Conservation (phyloP, 2,113 vertebrate species). For the Ctenodactylus gundi region DNA sequence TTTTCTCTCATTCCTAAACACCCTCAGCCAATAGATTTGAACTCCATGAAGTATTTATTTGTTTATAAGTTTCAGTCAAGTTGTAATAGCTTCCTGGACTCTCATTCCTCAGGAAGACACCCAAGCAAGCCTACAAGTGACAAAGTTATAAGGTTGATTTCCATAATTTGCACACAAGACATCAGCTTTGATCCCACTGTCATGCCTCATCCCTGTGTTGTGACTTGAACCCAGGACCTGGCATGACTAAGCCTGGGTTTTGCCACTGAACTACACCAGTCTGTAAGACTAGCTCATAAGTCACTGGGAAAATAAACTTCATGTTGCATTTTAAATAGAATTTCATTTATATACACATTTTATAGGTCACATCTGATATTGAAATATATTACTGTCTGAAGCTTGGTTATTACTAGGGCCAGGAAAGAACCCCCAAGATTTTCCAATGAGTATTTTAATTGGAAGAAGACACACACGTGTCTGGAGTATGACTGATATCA, state of each 20-base stretch:
- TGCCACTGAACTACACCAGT: neutral
- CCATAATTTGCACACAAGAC: neutral
- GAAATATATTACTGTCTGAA: neutral
- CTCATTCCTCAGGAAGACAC: neutral
- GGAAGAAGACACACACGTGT: neutral
- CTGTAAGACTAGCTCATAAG: neutral
- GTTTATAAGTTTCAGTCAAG: neutral
- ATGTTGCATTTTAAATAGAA: neutral
- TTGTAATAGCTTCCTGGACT: neutral
- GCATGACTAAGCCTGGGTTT: too few relatives aligned
- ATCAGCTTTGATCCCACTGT: neutral
- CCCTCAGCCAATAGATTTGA: neutral
- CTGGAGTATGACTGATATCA: neutral
- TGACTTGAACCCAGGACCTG: neutral
- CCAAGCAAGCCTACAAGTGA: neutral
- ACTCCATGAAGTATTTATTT: neutral
- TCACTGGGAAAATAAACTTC: neutral
- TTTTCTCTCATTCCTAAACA: neutral
- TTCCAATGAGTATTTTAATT: neutral
- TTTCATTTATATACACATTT: neutral
- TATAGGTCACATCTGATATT: neutral
- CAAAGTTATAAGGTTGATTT: neutral
- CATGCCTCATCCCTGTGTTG: too few relatives aligned
- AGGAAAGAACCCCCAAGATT: neutral
- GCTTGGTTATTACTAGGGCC: neutral